A percentile compares a stretch with the other conserved stretches of the same genome.
These are phyloP conservation scores for Vultur gryphus DNA, from an alignment of 2,797 vertebrate genomes.

Conservation along the genomic window DNA sequence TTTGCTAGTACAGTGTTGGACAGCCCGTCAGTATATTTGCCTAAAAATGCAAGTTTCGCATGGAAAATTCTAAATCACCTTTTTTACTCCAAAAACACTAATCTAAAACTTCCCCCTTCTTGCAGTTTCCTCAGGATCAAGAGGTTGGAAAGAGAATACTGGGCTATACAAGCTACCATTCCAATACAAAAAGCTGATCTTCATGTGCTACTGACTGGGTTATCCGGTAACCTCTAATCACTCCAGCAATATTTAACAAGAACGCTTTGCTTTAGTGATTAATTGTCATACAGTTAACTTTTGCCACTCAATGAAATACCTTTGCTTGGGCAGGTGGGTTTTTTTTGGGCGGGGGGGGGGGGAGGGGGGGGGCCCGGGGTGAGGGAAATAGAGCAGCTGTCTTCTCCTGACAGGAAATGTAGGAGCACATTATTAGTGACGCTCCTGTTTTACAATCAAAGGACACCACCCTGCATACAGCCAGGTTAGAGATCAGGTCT, in stretches of 20 bases:
- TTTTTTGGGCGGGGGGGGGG: too few species aligned
- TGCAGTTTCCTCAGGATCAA: neutral
- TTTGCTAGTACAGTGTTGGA: neutral
- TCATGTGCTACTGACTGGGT: neutral
- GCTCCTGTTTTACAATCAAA: neutral
- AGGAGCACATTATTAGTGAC: neutral
- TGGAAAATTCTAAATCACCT: neutral
- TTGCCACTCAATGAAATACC: neutral
- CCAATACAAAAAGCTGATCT: neutral
- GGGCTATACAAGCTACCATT: neutral
- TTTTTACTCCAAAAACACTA: neutral
- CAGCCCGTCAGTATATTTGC: fast-evolving
- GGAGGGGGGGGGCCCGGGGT: too few species aligned
- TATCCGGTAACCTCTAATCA: neutral
- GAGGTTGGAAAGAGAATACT: neutral
- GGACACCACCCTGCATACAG: neutral
- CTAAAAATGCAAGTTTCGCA: neutral
- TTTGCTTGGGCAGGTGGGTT: neutral
- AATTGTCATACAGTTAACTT: neutral
- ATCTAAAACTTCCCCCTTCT: neutral
- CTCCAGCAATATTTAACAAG: neutral
- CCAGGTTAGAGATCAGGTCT: neutral
- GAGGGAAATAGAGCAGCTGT: neutral
- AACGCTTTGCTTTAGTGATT: neutral
- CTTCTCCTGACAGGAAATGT: neutral